A percentile compares a stretch with the other conserved stretches of the same genome.
Evolutionary conservation across 2,797 vertebrate genomes (phyloP).

Genomic region (Mormyrus proboscirostris): DNA sequence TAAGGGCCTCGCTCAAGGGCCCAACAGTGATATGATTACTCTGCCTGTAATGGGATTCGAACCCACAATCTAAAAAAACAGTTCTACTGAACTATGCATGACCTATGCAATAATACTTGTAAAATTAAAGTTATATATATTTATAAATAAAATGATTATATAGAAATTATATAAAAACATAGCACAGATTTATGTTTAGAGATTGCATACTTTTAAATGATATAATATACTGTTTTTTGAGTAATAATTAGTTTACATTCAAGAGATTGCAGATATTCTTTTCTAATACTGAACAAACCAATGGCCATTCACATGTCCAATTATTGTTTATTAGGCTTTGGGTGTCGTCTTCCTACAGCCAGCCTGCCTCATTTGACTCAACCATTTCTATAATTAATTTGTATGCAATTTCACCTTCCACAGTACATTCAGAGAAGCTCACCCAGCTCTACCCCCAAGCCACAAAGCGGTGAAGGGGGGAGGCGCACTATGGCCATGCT

Average conservation of each 20-base stretch:
- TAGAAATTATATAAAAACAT: background rate
- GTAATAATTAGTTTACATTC: background rate
- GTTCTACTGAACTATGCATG: background rate
- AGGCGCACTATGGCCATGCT: background rate
- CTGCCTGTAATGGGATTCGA: background rate
- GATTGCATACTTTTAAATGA: background rate
- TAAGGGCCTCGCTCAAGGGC: background rate
- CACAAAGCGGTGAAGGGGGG: no score
- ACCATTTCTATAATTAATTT: background rate
- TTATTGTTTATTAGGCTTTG: background rate
- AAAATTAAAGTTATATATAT: background rate
- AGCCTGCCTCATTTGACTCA: background rate
- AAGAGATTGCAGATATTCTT: background rate
- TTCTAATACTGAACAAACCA: background rate
- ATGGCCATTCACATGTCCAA: no score
- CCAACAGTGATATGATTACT: background rate
- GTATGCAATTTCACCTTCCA: background rate
- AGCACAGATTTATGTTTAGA: background rate
- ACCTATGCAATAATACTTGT: background rate
- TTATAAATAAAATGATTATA: background rate
- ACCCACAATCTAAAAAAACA: background rate
- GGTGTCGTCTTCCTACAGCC: background rate
- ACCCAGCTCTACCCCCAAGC: no score
- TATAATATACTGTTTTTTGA: background rate
- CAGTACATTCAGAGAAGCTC: background rate